These are phyloP conservation scores for Teleogryllus oceanicus DNA, from an alignment of 2,888 invertebrate species.

Conservation along the genomic window DNA sequence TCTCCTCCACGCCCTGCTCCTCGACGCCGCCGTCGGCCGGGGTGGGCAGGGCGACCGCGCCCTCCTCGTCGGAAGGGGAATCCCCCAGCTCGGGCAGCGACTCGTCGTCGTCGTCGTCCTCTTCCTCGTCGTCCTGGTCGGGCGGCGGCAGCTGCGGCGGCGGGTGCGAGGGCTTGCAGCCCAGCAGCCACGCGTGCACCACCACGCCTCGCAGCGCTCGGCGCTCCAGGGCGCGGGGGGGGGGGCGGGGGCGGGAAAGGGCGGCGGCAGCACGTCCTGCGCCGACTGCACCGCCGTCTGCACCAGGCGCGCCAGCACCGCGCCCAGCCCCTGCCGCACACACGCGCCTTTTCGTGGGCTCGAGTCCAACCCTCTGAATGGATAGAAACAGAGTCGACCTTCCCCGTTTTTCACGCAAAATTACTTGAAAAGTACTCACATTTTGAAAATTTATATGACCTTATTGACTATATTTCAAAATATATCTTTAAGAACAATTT, in stretches of 20 bases:
- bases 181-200: background rate
- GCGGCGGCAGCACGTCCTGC: background rate
- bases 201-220: background rate
- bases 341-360: background rate
- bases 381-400: too few relatives aligned
- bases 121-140: background rate
- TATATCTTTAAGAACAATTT: too few relatives aligned
- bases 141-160: background rate
- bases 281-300: constrained; percentile 5
- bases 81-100: background rate
- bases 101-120: background rate
- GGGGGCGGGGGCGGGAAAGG: background rate
- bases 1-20: too few relatives aligned
- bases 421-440: too few relatives aligned
- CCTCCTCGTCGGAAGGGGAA: background rate
- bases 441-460: too few relatives aligned
- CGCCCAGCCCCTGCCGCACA: background rate
- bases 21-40: too few relatives aligned
- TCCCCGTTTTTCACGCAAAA: too few relatives aligned
- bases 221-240: background rate
- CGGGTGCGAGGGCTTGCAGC: background rate
- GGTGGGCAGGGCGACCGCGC: too few relatives aligned
- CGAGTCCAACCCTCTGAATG: too few relatives aligned
- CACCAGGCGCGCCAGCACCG: background rate
- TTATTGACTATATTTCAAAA: too few relatives aligned